Conservation (phyloP, 2,797 vertebrate genomes). For the Lepilemur septentrionalis region DNA sequence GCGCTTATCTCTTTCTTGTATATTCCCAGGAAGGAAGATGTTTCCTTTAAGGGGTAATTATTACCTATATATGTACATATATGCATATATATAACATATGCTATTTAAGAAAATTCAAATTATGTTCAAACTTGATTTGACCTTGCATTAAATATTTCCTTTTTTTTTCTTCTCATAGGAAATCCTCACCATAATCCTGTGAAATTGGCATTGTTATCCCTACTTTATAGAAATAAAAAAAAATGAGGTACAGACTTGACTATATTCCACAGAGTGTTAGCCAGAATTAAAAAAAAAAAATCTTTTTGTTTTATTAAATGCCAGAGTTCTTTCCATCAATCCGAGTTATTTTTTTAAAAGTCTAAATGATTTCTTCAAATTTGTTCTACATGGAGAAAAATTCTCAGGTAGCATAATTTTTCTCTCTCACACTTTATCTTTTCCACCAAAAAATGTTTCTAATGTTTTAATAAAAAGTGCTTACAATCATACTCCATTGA, state of each 20-base stretch:
- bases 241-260: background rate
- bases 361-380: constrained; percentile 16
- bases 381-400: background rate
- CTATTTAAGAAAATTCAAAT: constrained; percentile 55
- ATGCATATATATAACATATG: background rate
- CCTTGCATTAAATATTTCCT: background rate
- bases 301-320: background rate
- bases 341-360: background rate
- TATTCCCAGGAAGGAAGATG: constrained; percentile 47
- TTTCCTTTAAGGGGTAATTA: constrained; percentile 51
- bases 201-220: background rate
- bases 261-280: background rate
- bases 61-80: constrained; percentile 14
- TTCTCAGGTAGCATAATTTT: background rate
- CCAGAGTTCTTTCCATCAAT: background rate
- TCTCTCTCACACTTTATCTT: background rate
- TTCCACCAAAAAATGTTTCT: background rate
- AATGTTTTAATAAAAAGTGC: background rate
- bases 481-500: background rate
- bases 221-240: background rate
- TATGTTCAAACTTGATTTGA: constrained; percentile 46
- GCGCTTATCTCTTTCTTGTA: constrained; percentile 56
- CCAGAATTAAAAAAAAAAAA: background rate
- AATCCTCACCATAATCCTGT: background rate
- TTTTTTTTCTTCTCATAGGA: background rate